A percentile compares a stretch with the other conserved stretches of the same genome.
Evolutionary conservation across 2,113 vertebrate species (phyloP).

Genomic region (Tinamus guttatus): DNA sequence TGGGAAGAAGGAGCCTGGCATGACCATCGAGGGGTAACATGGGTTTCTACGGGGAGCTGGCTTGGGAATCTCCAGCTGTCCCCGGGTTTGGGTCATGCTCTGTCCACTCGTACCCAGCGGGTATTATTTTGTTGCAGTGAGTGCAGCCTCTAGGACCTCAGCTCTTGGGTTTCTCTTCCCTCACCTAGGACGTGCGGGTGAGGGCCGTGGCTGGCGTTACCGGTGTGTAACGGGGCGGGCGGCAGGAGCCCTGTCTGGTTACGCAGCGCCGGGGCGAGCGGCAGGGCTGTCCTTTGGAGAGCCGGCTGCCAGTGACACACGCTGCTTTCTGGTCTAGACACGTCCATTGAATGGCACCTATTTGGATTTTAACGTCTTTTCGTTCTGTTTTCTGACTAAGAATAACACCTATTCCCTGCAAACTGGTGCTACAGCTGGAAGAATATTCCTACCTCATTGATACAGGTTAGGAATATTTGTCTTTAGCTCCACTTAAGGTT

Average conservation of each 20-base stretch:
- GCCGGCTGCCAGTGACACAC: not conserved
- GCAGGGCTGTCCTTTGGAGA: not conserved
- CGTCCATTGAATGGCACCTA: not conserved
- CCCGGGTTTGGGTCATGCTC: not conserved
- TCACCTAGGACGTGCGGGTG: not conserved
- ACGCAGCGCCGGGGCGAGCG: not conserved
- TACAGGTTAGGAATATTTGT: not conserved
- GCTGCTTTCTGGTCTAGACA: not conserved
- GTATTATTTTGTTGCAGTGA: not conserved
- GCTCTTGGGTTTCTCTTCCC: not conserved
- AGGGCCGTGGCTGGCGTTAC: not conserved
- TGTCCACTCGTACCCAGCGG: not conserved
- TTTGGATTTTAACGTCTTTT: constrained; percentile 15
- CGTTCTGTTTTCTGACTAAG: constrained; percentile 28
- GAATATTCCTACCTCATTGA: not conserved
- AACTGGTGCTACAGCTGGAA: not conserved
- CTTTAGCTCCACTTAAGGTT: not conserved
- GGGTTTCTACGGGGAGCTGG: not conserved
- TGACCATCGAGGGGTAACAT: not conserved
- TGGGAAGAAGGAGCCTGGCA: not conserved
- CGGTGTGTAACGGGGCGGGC: fast-evolving
- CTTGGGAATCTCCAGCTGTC: not conserved
- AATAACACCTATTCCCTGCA: not conserved
- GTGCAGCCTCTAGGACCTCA: fast-evolving
- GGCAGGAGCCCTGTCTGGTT: not conserved